phyloP scores from a whole-genome alignment of 2,113 vertebrate genomes.

The Gallinago undulata region DNA sequence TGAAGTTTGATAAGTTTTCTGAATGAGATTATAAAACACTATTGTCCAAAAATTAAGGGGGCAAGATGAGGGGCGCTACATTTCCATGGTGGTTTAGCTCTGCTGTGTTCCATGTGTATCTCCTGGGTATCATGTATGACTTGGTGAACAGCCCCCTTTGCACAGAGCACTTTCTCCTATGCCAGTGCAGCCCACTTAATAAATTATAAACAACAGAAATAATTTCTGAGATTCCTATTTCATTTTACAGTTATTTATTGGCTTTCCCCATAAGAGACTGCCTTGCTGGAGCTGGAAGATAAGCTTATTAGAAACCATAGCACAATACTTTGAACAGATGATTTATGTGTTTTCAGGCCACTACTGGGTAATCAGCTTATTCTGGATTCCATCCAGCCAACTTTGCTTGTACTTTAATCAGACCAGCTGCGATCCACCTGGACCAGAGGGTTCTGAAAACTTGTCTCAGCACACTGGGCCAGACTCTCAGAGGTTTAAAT shows the following conservation, averaged over 20 bases:
- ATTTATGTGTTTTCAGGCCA: slow-evolving; percentile 23
- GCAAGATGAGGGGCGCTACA: no score
- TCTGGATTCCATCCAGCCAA: neutral
- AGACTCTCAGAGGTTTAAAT: neutral
- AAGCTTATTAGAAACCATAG: neutral
- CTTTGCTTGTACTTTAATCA: neutral
- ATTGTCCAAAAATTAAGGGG: neutral
- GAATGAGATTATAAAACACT: neutral
- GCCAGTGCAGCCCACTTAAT: neutral
- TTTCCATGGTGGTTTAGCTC: neutral
- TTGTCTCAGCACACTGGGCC: neutral
- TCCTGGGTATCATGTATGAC: neutral
- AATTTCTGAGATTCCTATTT: neutral
- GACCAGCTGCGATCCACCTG: neutral
- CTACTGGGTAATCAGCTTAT: slow-evolving; percentile 6
- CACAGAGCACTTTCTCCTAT: neutral
- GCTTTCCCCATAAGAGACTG: neutral
- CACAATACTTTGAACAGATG: neutral
- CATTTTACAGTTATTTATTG: neutral
- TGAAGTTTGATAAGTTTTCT: neutral
- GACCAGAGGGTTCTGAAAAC: neutral
- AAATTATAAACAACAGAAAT: neutral
- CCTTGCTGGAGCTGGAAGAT: neutral
- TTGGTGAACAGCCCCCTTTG: neutral
- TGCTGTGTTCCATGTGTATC: neutral